Conservation (phyloP, 2,797 vertebrate species). For the Tokudaia tokunoshimensis region DNA sequence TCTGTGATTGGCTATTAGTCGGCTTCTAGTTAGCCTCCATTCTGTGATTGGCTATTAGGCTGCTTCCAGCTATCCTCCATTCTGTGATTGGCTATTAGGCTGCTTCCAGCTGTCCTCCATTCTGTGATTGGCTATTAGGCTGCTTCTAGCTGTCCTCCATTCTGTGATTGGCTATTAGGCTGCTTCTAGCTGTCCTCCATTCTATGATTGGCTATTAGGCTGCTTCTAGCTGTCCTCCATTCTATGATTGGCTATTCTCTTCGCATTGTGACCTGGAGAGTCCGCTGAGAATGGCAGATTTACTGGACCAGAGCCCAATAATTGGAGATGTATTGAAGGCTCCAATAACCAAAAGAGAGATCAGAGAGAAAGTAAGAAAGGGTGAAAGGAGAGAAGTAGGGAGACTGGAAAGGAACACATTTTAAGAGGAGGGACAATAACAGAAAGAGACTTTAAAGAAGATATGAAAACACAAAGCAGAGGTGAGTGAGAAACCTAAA, state of each 20-base stretch:
- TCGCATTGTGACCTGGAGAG: neutral
- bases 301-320: neutral
- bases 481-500: neutral
- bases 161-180: neutral
- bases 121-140: neutral
- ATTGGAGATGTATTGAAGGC: neutral
- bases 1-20: no score
- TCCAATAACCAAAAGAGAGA: conserved; percentile 1
- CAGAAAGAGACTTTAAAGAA: neutral
- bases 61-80: neutral
- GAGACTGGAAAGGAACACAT: neutral
- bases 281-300: neutral
- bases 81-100: neutral
- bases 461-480: neutral
- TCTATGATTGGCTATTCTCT: neutral
- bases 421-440: neutral
- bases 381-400: neutral
- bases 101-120: neutral
- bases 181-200: neutral
- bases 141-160: neutral
- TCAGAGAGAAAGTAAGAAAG: neutral
- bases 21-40: neutral
- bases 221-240: neutral
- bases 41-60: neutral
- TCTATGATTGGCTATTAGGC: neutral